A percentile compares a stretch with the other conserved stretches of the same genome.
phyloP scores from a whole-genome alignment of 2,797 vertebrate species.

The Clamator glandarius region DNA sequence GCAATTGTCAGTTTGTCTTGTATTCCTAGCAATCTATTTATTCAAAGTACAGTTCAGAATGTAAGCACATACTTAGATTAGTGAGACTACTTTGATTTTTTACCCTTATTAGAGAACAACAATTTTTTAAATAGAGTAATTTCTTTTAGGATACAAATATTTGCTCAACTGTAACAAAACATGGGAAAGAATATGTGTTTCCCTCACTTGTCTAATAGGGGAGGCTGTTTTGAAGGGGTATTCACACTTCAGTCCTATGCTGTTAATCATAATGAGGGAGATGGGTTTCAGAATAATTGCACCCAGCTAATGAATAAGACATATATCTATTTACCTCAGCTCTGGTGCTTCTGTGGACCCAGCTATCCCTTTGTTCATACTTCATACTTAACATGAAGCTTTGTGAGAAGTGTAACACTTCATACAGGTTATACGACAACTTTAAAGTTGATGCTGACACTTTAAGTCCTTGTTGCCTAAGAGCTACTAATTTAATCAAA shows the following conservation, averaged over 20 bases:
- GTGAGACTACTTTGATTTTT: neutral
- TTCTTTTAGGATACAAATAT: neutral
- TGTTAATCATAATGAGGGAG: neutral
- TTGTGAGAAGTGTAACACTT: neutral
- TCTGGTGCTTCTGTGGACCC: neutral
- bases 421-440: neutral
- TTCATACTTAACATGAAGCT: neutral
- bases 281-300: neutral
- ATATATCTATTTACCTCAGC: neutral
- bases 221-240: neutral
- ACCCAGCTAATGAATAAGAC: neutral
- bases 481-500: constrained; percentile 57
- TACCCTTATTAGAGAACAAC: neutral
- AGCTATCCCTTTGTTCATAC: neutral
- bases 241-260: neutral
- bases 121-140: neutral
- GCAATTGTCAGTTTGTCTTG: neutral
- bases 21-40: neutral
- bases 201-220: rapidly evolving
- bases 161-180: neutral
- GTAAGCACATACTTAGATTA: neutral
- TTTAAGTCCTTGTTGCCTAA: constrained; percentile 26
- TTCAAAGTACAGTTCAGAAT: neutral
- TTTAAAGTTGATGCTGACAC: constrained; percentile 11
- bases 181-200: neutral